Evolutionary conservation across 2,797 vertebrate genomes (phyloP), one percentile per base, ranked within the genome.

Genomic region (Sebastes minor): DNA sequence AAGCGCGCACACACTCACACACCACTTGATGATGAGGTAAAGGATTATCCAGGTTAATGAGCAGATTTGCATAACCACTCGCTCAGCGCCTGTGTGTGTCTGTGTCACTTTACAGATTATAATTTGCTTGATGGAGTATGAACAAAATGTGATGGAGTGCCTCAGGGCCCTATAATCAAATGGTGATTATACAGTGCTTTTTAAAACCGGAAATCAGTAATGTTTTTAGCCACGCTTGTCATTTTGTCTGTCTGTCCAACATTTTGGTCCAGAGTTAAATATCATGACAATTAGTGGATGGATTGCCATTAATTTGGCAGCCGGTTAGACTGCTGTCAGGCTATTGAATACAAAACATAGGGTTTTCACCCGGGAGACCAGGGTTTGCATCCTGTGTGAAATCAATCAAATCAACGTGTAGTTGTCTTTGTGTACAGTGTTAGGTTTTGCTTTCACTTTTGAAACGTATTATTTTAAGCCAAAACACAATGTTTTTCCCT

Each of bases 71-170:
- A 87, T 80, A 81, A 78, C 76, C n/a, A 22, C 69, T 86, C 14
- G 11, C 67, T 81, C 71, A 76, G 61, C 71, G 74, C 63, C 25
- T 28, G 70, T 38, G 42, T 64, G 42, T 61, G 59, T 56, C 72
- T 76, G 70, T 57, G 59, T 91, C 84, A 85, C 80, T 91, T 80
- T 56, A 80, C 53, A 92, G 80, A 92, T 74, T 89, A 87, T 86
- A 92, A 92, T 91, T 81, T 91, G 32, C 64, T 77, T 92, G 89
- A 93, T 91, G 85, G 88, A 76, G 71, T 67, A 83, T 82, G 86
- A 86, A 78, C 65, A 71, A 64, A 74, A 74, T 78, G 59, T 59
- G 61, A 76, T 67, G 72, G 76, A 81, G 62, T 71, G 61, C 53
- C 30, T 64, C 32, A 32, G 75, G 52, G 65, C 27, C 9, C 38